Conservation (phyloP, 2,888 invertebrate species). For the Allygus modestus region DNA sequence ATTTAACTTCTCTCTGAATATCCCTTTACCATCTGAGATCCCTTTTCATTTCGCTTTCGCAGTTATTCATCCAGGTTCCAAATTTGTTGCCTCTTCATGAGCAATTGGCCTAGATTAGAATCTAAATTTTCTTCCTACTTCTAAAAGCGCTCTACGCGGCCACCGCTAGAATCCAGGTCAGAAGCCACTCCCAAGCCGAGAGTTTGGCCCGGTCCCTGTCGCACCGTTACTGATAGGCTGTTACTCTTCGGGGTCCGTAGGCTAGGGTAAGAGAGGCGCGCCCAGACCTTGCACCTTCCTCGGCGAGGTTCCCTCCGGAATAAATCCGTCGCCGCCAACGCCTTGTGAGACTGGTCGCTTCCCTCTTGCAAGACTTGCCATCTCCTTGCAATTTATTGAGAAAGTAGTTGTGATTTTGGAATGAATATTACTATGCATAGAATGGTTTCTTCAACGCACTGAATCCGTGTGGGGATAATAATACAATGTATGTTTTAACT, state of each 20-base stretch:
- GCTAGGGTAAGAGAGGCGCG: not conserved
- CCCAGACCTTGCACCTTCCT: not conserved
- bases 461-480: too few relatives aligned
- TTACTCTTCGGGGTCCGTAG: not conserved
- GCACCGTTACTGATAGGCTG: not conserved
- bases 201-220: not conserved
- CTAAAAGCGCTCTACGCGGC: constrained; percentile 16
- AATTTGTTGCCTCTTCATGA: not conserved
- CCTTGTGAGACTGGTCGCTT: not conserved
- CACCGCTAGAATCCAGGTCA: constrained; percentile 18
- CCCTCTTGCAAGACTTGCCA: too few relatives aligned
- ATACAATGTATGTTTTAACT: too few relatives aligned
- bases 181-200: constrained; percentile 1
- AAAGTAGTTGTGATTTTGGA: too few relatives aligned
- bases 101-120: not conserved
- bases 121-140: not conserved
- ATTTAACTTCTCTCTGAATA: too few relatives aligned
- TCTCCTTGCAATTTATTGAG: too few relatives aligned
- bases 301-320: not conserved
- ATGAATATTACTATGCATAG: too few relatives aligned
- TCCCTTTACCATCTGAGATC: too few relatives aligned
- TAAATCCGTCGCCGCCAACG: not conserved
- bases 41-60: too few relatives aligned
- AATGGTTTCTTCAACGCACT: too few relatives aligned
- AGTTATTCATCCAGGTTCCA: too few relatives aligned